Base-by-base conservation (phyloP, 1,140 invertebrate genomes). In the Sminthurinus signatus region DNA sequence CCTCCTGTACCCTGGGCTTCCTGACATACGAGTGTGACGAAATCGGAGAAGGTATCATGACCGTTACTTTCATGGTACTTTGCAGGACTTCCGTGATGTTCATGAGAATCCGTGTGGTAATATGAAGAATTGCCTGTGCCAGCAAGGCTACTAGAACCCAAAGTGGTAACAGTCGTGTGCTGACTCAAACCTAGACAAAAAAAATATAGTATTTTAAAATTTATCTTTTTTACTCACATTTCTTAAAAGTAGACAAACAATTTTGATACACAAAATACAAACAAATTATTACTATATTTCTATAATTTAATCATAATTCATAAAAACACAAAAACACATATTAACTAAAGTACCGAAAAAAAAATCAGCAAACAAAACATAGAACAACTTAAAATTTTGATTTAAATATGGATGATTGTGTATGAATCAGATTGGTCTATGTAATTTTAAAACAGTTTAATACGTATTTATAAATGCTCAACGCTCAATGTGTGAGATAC, bases 11-110 rank as follows among this genome's bases (percentile, higher is more conserved):
- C 87, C 72, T 90, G 87, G 44, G 88, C 87, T 78, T 96, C 93
- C 79, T 96, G 92, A 75, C 93, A 96, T 48, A 96, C 93, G 73
- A 96, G 91, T 32, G 92, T 96, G 32, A 96, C 93, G 79, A 96
- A 96, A 78, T 97, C 93, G 0, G 91, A 90, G 60, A 97, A 84
- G 0, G 90, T 93, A 77, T 96, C 93, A 76, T 93, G 88, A 32
- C 86, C 86, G 73, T 88, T 88, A n/a, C n/a, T n/a, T 73, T 89
- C 87, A 29, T 88, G 86, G 72, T 90, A 90, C 76, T 88, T 88
- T 51, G 84, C 84, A 62, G 85, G 82, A 62, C 81, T 83, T 60
- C 81, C 76, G 29, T 81, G 78, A 60, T 72, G 73, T 19, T 71
- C 74, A 28, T 69, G 70, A 60, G 81, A 77, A 62, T 82, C 81